phyloP scores from a whole-genome alignment of 2,797 vertebrate species.

The Protonibea diacanthus region DNA sequence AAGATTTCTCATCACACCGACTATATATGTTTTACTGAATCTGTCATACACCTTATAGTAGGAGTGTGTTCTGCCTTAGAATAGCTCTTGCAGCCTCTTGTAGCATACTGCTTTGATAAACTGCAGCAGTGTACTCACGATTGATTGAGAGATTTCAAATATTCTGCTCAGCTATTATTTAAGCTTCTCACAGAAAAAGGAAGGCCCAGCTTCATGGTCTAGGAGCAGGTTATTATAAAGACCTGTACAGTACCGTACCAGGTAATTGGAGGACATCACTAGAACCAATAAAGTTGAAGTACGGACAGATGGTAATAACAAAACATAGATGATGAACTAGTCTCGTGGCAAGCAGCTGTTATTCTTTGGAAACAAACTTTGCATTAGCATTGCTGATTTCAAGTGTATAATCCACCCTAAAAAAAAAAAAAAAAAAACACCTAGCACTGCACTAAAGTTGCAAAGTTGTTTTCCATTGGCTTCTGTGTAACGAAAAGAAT shows the following conservation, averaged over 20 bases:
- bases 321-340: slow-evolving; percentile 55
- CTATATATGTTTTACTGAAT: neutral
- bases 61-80: neutral
- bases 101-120: slow-evolving; percentile 47
- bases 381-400: slow-evolving; percentile 36
- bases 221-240: slow-evolving; percentile 56
- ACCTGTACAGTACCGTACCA: slow-evolving; percentile 47
- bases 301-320: slow-evolving; percentile 60
- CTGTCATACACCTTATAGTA: slow-evolving; percentile 1
- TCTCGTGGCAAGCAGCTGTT: slow-evolving; percentile 57
- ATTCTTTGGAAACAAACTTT: slow-evolving; percentile 50
- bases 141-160: slow-evolving; percentile 47
- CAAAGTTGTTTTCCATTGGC: slow-evolving; percentile 50
- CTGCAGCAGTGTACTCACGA: slow-evolving; percentile 12
- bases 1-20: neutral
- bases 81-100: slow-evolving; percentile 19
- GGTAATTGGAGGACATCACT: slow-evolving; percentile 59
- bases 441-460: slow-evolving; percentile 40
- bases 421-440: neutral
- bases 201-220: slow-evolving; percentile 24
- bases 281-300: slow-evolving; percentile 55
- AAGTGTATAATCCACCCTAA: neutral
- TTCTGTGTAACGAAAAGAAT: slow-evolving; percentile 63
- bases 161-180: slow-evolving; percentile 45
- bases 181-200: slow-evolving; percentile 34